Evolutionary conservation across 2,888 invertebrate species (phyloP).

Genomic region (Tenodera sinensis): DNA sequence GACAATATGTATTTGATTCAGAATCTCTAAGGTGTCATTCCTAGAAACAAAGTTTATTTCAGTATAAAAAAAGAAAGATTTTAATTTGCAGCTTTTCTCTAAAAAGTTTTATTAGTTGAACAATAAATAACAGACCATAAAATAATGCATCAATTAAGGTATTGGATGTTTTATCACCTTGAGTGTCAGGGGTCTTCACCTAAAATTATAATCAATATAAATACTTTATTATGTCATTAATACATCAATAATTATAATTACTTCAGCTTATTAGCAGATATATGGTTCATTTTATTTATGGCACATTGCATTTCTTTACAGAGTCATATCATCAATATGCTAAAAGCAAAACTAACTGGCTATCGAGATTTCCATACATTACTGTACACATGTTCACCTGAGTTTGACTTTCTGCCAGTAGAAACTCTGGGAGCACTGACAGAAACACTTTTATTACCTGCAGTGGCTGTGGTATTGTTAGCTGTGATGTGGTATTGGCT

Average conservation of each 20-base stretch:
- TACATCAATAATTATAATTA: not conserved
- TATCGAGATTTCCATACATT: slow-evolving; percentile 71
- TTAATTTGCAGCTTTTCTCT: too few relatives aligned
- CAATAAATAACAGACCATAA: too few relatives aligned
- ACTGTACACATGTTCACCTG: slow-evolving; percentile 72
- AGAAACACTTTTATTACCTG: slow-evolving; percentile 57
- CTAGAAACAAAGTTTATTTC: too few relatives aligned
- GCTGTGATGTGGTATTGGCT: slow-evolving; percentile 46
- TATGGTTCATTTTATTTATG: not conserved
- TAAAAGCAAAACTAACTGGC: slow-evolving; percentile 64
- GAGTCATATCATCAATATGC: slow-evolving; percentile 67
- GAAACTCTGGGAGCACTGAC: slow-evolving; percentile 52
- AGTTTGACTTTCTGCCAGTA: slow-evolving; percentile 68
- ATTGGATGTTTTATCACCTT: too few relatives aligned
- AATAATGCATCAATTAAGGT: too few relatives aligned
- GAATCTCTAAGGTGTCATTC: too few relatives aligned
- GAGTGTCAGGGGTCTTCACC: too few relatives aligned
- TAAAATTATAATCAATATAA: too few relatives aligned
- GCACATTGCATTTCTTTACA: slow-evolving; percentile 38
- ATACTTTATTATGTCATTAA: too few relatives aligned
- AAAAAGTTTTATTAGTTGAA: too few relatives aligned
- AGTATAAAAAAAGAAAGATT: too few relatives aligned
- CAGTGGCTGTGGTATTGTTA: slow-evolving; percentile 48
- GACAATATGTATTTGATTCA: too few relatives aligned
- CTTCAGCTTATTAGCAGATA: not conserved